Evolutionary conservation across 2,113 vertebrate genomes (phyloP), one percentile per base, ranked within the genome.

Genomic region (Speoplatyrhinus poulsoni): DNA sequence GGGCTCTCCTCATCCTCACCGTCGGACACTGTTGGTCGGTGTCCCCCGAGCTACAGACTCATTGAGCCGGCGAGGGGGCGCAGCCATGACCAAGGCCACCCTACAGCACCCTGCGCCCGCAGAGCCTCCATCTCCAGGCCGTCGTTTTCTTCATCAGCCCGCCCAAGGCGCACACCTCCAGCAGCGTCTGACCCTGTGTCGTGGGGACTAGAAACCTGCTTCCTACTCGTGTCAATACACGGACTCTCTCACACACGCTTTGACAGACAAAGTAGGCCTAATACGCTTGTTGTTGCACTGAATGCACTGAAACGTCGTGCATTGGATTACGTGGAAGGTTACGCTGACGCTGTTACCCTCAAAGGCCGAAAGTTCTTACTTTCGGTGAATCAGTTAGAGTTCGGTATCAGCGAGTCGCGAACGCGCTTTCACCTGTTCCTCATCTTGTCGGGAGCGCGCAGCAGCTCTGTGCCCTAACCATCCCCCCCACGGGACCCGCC

Each of bases 341-440:
- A 88, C 84, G 72, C 46, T 4, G 9, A 33, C 8, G 47, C 48
- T 13, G 69, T 73, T 68, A 70, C 75, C 53, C 76, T 76, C 54
- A 58, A 11, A 62, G 36, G 61, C 69, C 41, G 55, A 64, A 73
- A 79, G 64, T 82, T 81, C 49, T 75, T 66, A 11, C 32, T 16
- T 70, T 67, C 77, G 85, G 77, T 82, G 78, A 82, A 58, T 62
- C 10, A 69, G 75, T 53, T 69, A 70, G 76, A 82, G 73, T 80
- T 87, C 71, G 64, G 70, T 78, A 79, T 83, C 72, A 64, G 57
- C 76, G 65, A 80, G 17, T 61, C 80, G 85, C 82, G 89, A 81
- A 67, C 89, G 89, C 85, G 87, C 79, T 81, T 93, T 93, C 91
- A 93, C 92, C 92, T 93, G 92, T 91, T 91, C 83, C 80, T 81